These are phyloP conservation scores for Pteronura brasiliensis DNA, from an alignment of 2,113 vertebrate genomes.

Conservation along the genomic window DNA sequence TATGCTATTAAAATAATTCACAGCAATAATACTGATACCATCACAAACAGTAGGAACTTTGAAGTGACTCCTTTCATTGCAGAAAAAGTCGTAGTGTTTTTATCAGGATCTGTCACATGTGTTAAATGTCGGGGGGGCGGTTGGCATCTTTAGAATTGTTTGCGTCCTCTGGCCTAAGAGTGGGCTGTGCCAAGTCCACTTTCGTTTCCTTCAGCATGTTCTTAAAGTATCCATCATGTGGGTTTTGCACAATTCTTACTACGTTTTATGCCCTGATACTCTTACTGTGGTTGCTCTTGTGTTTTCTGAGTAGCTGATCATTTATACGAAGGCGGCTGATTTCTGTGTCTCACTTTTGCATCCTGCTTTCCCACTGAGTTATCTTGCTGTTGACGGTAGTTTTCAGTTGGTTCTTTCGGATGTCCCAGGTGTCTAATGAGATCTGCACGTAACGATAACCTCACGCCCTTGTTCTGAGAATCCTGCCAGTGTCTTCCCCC, in stretches of 20 bases:
- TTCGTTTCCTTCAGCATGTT: not conserved
- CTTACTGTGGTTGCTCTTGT: accelerated
- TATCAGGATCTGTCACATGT: not conserved
- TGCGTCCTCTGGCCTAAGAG: not conserved
- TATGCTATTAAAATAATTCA: not conserved
- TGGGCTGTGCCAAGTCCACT: no score
- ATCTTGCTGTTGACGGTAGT: not conserved
- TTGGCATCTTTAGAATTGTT: not conserved
- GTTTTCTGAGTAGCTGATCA: not conserved
- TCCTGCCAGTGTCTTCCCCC: not conserved
- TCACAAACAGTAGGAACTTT: not conserved
- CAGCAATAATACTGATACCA: not conserved
- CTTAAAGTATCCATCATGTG: not conserved
- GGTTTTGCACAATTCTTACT: not conserved
- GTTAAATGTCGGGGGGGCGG: not conserved
- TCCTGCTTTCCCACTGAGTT: not conserved
- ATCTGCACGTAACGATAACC: not conserved
- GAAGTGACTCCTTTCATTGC: not conserved
- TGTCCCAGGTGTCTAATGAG: not conserved
- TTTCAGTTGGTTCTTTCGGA: not conserved
- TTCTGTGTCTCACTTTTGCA: not conserved
- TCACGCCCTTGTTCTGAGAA: not conserved
- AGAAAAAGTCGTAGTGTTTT: not conserved
- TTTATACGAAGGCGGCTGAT: not conserved
- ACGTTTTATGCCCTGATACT: not conserved